These are phyloP conservation scores for Holotrichia oblita DNA, from an alignment of 1,140 invertebrate genomes.

Conservation along the genomic window DNA sequence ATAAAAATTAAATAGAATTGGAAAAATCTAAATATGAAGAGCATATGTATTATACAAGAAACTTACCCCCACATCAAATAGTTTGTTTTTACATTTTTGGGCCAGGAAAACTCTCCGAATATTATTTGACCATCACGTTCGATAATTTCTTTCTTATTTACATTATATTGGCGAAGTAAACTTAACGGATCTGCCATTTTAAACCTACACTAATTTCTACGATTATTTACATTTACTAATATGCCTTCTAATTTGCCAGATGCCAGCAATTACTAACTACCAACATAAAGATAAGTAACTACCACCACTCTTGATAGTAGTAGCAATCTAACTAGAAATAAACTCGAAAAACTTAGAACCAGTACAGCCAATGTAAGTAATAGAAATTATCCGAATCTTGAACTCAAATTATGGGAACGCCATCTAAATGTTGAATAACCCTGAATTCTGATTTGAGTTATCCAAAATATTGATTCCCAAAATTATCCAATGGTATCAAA, in stretches of 20 bases:
- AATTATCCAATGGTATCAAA: too few species aligned
- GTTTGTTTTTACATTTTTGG: conserved; percentile 97
- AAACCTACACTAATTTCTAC: neutral
- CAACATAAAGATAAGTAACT: neutral
- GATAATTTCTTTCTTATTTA: conserved; percentile 97
- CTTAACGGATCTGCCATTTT: conserved; percentile 96
- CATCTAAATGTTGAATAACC: too few species aligned
- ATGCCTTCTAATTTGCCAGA: neutral
- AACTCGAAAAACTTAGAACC: too few species aligned
- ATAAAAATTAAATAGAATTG: conserved; percentile 43
- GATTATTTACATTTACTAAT: conserved; percentile 12
- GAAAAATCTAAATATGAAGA: conserved; percentile 21
- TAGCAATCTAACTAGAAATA: too few species aligned
- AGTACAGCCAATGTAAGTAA: too few species aligned
- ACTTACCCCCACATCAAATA: conserved; percentile 96
- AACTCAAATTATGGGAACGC: too few species aligned
- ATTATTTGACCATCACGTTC: conserved; percentile 95
- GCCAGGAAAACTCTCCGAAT: conserved; percentile 98
- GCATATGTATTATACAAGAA: conserved; percentile 40
- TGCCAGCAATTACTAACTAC: neutral
- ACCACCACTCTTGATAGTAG: too few species aligned
- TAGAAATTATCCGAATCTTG: too few species aligned
- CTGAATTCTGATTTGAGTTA: too few species aligned
- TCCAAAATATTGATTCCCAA: too few species aligned
- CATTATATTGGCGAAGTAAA: conserved; percentile 94